Evolutionary conservation across 2,888 invertebrate genomes (phyloP).

Genomic region (Drosophila kambysellisi): DNA sequence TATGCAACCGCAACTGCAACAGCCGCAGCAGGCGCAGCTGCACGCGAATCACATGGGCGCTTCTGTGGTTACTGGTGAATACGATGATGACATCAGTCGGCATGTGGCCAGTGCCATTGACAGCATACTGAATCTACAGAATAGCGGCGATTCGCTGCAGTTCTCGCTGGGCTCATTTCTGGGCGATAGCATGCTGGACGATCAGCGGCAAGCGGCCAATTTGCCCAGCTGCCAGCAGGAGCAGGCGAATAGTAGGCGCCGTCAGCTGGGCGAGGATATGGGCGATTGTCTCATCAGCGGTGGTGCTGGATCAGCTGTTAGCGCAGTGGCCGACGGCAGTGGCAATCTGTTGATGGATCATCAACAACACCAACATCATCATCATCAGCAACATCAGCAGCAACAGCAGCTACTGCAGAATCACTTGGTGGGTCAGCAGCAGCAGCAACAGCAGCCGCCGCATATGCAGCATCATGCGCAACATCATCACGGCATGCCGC

Average conservation of each 20-base stretch:
- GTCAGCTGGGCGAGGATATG: slow-evolving; percentile 82
- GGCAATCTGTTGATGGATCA: slow-evolving; percentile 72
- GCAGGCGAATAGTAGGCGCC: slow-evolving; percentile 62
- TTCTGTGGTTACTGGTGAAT: slow-evolving; percentile 78
- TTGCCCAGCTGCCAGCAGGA: slow-evolving; percentile 71
- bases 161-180: slow-evolving; percentile 85
- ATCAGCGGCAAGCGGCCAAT: slow-evolving; percentile 75
- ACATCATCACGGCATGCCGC: slow-evolving; percentile 57
- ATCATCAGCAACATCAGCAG: slow-evolving; percentile 57
- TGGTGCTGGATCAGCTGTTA: slow-evolving; percentile 60
- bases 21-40: slow-evolving; percentile 68
- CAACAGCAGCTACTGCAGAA: slow-evolving; percentile 63
- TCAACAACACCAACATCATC: slow-evolving; percentile 64
- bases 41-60: slow-evolving; percentile 70
- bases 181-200: slow-evolving; percentile 83
- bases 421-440: slow-evolving; percentile 51
- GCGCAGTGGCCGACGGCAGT: slow-evolving; percentile 72
- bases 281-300: slow-evolving; percentile 84
- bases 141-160: slow-evolving; percentile 85
- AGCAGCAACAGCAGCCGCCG: slow-evolving; percentile 57
- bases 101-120: slow-evolving; percentile 93
- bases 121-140: slow-evolving; percentile 90
- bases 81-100: slow-evolving; percentile 89
- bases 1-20: slow-evolving; percentile 68
- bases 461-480: slow-evolving; percentile 66